These are phyloP conservation scores for Meleagris gallopavo DNA, from an alignment of 2,113 vertebrate species.

Conservation along the genomic window DNA sequence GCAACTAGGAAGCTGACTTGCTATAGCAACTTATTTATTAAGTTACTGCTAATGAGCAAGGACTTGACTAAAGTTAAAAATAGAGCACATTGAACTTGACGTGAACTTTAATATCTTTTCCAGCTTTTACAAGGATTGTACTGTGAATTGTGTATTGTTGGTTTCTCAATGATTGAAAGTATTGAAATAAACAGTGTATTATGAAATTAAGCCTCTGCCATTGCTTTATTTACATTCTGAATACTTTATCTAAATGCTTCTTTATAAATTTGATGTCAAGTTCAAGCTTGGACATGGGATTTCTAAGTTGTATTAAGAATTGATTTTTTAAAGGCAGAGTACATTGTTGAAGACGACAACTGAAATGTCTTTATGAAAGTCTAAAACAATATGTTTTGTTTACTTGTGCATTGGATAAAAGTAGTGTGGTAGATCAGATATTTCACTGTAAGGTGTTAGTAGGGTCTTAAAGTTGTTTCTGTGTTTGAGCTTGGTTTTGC, in stretches of 20 bases:
- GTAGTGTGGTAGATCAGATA: not conserved
- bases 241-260: not conserved
- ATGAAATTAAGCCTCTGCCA: not conserved
- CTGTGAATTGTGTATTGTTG: conserved; percentile 32
- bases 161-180: not conserved
- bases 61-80: conserved; percentile 38
- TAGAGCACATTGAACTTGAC: conserved; percentile 1
- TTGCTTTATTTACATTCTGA: not conserved
- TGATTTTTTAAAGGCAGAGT: not conserved
- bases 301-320: not conserved
- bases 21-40: not conserved
- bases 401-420: not conserved
- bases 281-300: not conserved
- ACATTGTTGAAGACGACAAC: not conserved
- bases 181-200: conserved; percentile 10
- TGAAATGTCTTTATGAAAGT: not conserved
- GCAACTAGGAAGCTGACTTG: not conserved
- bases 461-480: not conserved
- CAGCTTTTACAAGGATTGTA: conserved; percentile 7
- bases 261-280: not conserved
- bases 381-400: not conserved
- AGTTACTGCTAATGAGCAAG: conserved; percentile 40
- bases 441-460: not conserved
- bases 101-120: conserved; percentile 43
- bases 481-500: not conserved